A percentile compares a stretch with the other conserved stretches of the same genome.
phyloP scores from a whole-genome alignment of 2,888 invertebrate genomes.

The Anaspis maculata region DNA sequence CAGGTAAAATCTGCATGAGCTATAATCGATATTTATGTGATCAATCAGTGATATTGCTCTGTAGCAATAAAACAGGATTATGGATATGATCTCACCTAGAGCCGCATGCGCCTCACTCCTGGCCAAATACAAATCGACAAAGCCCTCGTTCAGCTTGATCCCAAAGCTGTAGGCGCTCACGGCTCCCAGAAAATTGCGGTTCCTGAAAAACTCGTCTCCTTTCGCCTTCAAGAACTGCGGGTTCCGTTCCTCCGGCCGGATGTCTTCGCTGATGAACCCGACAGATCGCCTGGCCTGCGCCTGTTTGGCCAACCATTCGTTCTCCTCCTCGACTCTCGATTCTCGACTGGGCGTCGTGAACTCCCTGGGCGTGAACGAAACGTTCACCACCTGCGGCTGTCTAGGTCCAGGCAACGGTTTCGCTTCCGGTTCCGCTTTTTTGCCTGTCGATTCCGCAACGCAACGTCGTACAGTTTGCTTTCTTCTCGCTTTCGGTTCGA shows the following conservation, averaged over 20 bases:
- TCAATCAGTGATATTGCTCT: too few relatives aligned
- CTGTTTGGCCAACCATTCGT: conserved; percentile 74
- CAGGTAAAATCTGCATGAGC: too few relatives aligned
- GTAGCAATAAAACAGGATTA: too few relatives aligned
- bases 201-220: conserved; percentile 69
- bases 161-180: conserved; percentile 76
- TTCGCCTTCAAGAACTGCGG: conserved; percentile 76
- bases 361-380: conserved; percentile 64
- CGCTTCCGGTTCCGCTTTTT: too few relatives aligned
- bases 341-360: conserved; percentile 79
- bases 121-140: conserved; percentile 66
- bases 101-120: conserved; percentile 75
- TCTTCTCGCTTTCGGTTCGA: conserved; percentile 17
- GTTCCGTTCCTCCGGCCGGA: conserved; percentile 72
- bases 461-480: too few relatives aligned
- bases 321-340: conserved; percentile 60
- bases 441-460: too few relatives aligned
- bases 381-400: conserved; percentile 49
- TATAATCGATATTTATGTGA: too few relatives aligned
- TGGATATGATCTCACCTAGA: conserved; percentile 20
- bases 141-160: conserved; percentile 61
- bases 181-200: conserved; percentile 69
- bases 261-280: conserved; percentile 64
- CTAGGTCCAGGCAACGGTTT: conserved; percentile 34
- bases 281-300: conserved; percentile 60